These are phyloP conservation scores for Tragelaphus oryx DNA, from an alignment of 2,797 vertebrate species.

Conservation along the genomic window DNA sequence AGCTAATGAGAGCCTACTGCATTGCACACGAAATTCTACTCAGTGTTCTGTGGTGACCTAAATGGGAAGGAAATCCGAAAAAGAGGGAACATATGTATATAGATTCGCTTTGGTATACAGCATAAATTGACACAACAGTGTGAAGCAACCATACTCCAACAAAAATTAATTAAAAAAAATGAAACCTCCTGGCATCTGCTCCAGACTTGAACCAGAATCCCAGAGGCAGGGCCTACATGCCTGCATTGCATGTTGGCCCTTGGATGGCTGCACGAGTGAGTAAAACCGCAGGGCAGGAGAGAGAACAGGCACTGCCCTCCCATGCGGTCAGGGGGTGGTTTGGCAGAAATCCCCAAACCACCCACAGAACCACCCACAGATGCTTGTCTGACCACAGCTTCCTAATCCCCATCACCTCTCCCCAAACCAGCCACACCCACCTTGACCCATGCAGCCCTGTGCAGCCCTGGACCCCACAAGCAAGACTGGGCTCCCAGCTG, in stretches of 20 bases:
- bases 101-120: neutral
- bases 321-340: neutral
- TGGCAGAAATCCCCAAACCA: neutral
- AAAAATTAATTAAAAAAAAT: neutral
- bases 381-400: neutral
- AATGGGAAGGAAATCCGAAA: neutral
- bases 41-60: neutral
- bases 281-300: neutral
- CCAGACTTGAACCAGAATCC: neutral
- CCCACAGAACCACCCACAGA: neutral
- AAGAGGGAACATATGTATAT: neutral
- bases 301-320: too few relatives aligned
- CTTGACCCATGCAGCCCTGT: neutral
- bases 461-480: neutral
- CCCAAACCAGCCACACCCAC: neutral
- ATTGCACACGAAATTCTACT: neutral
- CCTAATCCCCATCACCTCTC: neutral
- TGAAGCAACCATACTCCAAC: neutral
- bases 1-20: neutral
- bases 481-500: neutral
- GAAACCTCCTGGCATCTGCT: neutral
- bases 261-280: neutral
- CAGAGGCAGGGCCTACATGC: neutral
- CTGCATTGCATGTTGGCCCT: neutral
- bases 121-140: neutral